These are phyloP conservation scores for Creontiades dilutus DNA, from an alignment of 2,888 invertebrate genomes.

Conservation along the genomic window DNA sequence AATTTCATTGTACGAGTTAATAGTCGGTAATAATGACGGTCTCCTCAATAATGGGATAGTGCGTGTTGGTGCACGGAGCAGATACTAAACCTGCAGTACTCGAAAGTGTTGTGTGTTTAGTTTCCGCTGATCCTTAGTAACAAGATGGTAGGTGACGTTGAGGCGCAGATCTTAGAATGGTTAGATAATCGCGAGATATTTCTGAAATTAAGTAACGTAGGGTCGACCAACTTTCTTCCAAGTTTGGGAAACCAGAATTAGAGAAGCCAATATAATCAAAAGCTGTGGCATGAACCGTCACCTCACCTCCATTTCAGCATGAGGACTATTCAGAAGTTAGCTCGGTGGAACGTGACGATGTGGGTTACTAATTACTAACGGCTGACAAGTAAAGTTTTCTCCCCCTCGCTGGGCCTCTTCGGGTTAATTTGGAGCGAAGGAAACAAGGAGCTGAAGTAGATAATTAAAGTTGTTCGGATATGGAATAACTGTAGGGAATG, in stretches of 20 bases:
- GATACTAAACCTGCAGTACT: background rate
- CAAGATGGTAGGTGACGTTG: too few relatives aligned
- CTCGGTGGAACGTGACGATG: conserved; percentile 19
- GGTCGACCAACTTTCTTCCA: too few relatives aligned
- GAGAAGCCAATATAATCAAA: background rate
- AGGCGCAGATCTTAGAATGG: too few relatives aligned
- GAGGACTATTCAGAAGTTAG: background rate
- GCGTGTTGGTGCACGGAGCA: background rate
- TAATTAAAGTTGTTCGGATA: conserved; percentile 7
- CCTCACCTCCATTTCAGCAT: background rate
- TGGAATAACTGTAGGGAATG: background rate
- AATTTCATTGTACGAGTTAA: too few relatives aligned
- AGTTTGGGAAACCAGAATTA: too few relatives aligned
- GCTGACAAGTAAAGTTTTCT: background rate
- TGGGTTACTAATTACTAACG: conserved; percentile 16
- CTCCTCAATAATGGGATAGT: too few relatives aligned
- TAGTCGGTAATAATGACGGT: too few relatives aligned
- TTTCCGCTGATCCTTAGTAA: background rate
- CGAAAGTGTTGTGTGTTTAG: background rate
- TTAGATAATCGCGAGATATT: too few relatives aligned
- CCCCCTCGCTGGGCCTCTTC: background rate
- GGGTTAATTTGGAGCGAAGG: conserved; percentile 22
- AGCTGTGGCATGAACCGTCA: background rate
- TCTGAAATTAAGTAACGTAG: too few relatives aligned
- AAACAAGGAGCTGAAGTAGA: background rate